phyloP scores from a whole-genome alignment of 2,888 invertebrate genomes.

The Himalopsyche anomala region DNA sequence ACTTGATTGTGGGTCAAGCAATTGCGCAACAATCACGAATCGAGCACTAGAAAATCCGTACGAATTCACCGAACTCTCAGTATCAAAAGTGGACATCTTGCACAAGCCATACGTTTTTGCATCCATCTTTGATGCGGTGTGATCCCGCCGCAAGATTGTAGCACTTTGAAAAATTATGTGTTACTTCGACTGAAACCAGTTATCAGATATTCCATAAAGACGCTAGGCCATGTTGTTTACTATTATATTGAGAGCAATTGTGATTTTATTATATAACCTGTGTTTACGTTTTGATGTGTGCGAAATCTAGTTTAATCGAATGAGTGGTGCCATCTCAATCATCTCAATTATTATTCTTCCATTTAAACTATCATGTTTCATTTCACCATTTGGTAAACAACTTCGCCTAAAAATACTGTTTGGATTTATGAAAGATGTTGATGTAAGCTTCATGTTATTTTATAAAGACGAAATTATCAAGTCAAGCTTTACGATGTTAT shows the following conservation, averaged over 20 bases:
- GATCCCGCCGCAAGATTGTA: background rate
- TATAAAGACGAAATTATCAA: too few relatives aligned
- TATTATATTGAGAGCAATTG: background rate
- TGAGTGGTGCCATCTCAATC: background rate
- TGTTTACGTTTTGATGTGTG: slow-evolving; percentile 3
- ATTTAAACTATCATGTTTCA: too few relatives aligned
- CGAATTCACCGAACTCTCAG: slow-evolving; percentile 2
- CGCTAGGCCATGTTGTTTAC: background rate
- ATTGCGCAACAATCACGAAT: slow-evolving; percentile 56
- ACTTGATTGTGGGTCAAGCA: slow-evolving; percentile 52
- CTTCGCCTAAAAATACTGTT: too few relatives aligned
- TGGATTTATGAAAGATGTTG: too few relatives aligned
- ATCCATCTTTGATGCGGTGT: background rate
- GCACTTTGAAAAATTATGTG: background rate
- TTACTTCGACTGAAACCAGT: slow-evolving; percentile 11
- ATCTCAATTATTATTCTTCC: too few relatives aligned
- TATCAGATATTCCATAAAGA: slow-evolving; percentile 19
- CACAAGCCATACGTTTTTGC: background rate
- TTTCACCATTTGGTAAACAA: too few relatives aligned
- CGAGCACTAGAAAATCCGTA: slow-evolving; percentile 16
- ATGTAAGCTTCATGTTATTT: too few relatives aligned
- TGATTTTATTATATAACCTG: slow-evolving; percentile 6
- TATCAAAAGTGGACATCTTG: background rate
- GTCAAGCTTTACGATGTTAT: too few relatives aligned
- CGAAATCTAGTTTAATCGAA: slow-evolving; percentile 14